phyloP scores from a whole-genome alignment of 1,140 invertebrate species.

The Heliconius hermathena region DNA sequence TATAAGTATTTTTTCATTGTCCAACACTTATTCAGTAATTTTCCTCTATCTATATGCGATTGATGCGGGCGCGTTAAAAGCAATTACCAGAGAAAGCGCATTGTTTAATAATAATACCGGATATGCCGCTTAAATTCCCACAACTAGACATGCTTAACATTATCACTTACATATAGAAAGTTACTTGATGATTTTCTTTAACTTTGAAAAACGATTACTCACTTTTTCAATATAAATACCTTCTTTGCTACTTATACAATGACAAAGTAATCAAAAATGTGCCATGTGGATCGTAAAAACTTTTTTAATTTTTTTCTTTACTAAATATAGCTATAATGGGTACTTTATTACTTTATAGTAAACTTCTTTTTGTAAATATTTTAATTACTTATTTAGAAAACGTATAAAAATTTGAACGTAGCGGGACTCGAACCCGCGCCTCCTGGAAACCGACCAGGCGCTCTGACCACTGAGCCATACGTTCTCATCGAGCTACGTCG shows the following conservation, averaged over 20 bases:
- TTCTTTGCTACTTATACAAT: background rate
- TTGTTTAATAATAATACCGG: conserved; percentile 17
- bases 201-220: background rate
- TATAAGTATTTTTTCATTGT: background rate
- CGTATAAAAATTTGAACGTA: no score
- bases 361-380: no score
- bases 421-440: no score
- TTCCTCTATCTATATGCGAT: background rate
- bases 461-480: no score
- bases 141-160: background rate
- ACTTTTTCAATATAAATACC: background rate
- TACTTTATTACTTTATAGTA: no score
- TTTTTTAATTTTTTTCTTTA: no score
- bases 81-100: conserved; percentile 27
- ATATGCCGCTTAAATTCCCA: background rate
- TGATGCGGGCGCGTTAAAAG: background rate
- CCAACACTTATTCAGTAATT: background rate
- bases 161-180: background rate
- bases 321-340: no score
- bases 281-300: no score
- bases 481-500: no score
- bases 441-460: no score
- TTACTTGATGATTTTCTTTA: background rate
- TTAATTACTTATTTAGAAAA: no score
- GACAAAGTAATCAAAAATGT: no score